Conservation (phyloP, 2,888 invertebrate species). For the Eupithecia pulchellata region DNA sequence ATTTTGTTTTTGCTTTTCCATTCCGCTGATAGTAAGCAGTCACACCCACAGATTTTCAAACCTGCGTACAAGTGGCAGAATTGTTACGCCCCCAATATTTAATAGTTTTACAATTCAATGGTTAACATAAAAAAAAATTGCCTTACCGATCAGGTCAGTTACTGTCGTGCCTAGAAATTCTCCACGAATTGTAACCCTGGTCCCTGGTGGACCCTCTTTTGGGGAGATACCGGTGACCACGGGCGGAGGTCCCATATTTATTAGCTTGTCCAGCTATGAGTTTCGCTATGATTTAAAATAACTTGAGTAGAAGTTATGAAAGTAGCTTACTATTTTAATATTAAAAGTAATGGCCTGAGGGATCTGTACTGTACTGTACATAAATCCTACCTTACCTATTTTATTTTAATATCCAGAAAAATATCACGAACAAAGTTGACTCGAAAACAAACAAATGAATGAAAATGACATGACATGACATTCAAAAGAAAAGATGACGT, state of each 20-base stretch:
- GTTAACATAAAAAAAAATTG: background rate
- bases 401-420: no score
- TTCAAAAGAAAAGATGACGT: background rate
- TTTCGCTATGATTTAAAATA: background rate
- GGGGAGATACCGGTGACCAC: conserved; percentile 98
- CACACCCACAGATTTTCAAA: conserved; percentile 97
- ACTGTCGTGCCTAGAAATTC: conserved; percentile 96
- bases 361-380: background rate
- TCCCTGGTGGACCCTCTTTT: conserved; percentile 99
- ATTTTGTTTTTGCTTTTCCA: conserved; percentile 99
- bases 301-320: background rate
- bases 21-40: conserved; percentile 97
- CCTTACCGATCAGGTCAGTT: conserved; percentile 93
- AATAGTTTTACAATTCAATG: background rate
- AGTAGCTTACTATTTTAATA: background rate
- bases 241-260: conserved; percentile 89
- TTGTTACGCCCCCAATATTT: conserved; percentile 34
- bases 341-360: background rate
- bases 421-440: background rate
- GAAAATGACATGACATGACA: no score
- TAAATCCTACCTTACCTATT: no score
- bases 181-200: conserved; percentile 96
- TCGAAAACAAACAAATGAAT: conserved; percentile 2
- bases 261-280: background rate
- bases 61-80: conserved; percentile 81